A percentile compares a stretch with the other conserved stretches of the same genome.
Conservation (phyloP, 2,113 vertebrate genomes). For the Nyctibius bracteatus region DNA sequence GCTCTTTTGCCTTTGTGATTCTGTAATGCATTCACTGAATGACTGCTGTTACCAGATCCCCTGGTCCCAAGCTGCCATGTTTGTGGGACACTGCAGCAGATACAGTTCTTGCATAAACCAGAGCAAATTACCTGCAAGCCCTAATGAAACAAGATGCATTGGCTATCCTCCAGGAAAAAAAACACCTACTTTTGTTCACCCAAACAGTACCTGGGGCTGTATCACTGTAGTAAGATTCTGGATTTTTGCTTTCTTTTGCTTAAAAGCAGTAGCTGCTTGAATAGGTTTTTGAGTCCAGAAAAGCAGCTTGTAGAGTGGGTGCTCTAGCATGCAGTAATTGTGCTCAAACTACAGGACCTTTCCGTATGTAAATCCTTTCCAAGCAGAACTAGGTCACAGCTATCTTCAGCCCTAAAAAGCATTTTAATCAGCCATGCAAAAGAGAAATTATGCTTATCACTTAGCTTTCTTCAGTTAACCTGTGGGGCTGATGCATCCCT, state of each 20-base stretch:
- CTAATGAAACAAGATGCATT: neutral
- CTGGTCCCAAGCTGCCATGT: neutral
- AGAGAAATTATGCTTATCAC: neutral
- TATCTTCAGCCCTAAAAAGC: slow-evolving; percentile 23
- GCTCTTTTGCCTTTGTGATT: neutral
- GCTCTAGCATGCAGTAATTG: neutral
- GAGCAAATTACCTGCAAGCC: neutral
- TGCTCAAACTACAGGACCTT: neutral
- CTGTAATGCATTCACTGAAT: neutral
- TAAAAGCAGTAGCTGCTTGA: neutral
- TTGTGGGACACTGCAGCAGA: neutral
- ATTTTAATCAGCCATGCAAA: neutral
- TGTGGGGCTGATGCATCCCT: neutral
- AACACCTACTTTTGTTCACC: neutral
- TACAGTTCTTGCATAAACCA: fast-evolving
- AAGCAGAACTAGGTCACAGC: slow-evolving; percentile 4
- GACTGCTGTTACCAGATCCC: neutral
- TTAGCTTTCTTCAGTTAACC: neutral
- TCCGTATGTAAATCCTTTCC: neutral
- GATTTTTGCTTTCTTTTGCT: neutral
- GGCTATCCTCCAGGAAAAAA: neutral
- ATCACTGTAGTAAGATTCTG: neutral
- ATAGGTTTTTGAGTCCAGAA: neutral
- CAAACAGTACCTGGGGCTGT: neutral
- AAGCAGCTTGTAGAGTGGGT: neutral